These are phyloP conservation scores for Drosophila punjabiensis DNA, from an alignment of 1,140 invertebrate genomes.

Conservation along the genomic window DNA sequence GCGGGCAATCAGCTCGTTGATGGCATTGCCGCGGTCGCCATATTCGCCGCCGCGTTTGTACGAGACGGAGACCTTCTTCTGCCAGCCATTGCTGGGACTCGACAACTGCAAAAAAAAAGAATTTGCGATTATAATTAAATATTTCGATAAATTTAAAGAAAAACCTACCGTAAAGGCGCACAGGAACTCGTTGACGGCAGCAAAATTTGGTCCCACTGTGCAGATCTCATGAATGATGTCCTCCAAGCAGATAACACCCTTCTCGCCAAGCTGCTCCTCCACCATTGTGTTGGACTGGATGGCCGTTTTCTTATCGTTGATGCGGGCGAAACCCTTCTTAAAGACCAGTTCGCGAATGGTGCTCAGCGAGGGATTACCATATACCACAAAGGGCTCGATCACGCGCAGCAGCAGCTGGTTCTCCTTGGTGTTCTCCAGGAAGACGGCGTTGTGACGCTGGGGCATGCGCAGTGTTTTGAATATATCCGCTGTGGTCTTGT, in stretches of 20 bases:
- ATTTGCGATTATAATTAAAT: background rate
- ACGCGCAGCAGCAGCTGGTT: slow-evolving; percentile 78
- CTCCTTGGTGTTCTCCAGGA: slow-evolving; percentile 78
- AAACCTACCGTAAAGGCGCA: slow-evolving; percentile 71
- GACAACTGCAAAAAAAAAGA: slow-evolving; percentile 61
- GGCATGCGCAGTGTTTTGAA: slow-evolving; percentile 65
- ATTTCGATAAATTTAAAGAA: rapidly evolving
- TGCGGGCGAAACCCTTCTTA: slow-evolving; percentile 79
- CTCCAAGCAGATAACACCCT: slow-evolving; percentile 82
- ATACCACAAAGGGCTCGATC: slow-evolving; percentile 83
- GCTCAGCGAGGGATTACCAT: slow-evolving; percentile 71
- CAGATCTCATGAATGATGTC: slow-evolving; percentile 85
- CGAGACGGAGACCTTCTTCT: slow-evolving; percentile 77
- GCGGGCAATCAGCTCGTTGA: slow-evolving; percentile 78
- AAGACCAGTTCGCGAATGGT: slow-evolving; percentile 81
- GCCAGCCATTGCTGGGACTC: slow-evolving; percentile 80
- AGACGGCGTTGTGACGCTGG: slow-evolving; percentile 74
- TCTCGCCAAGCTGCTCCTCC: slow-evolving; percentile 75
- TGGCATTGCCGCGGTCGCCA: slow-evolving; percentile 71
- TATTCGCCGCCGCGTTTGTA: slow-evolving; percentile 83
- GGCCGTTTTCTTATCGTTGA: slow-evolving; percentile 76
- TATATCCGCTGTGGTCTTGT: slow-evolving; percentile 76
- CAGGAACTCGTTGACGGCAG: slow-evolving; percentile 64
- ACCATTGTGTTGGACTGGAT: slow-evolving; percentile 84
- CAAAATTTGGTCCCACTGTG: slow-evolving; percentile 82